phyloP scores from a whole-genome alignment of 2,113 vertebrate species.

The Coptodon rendalli region DNA sequence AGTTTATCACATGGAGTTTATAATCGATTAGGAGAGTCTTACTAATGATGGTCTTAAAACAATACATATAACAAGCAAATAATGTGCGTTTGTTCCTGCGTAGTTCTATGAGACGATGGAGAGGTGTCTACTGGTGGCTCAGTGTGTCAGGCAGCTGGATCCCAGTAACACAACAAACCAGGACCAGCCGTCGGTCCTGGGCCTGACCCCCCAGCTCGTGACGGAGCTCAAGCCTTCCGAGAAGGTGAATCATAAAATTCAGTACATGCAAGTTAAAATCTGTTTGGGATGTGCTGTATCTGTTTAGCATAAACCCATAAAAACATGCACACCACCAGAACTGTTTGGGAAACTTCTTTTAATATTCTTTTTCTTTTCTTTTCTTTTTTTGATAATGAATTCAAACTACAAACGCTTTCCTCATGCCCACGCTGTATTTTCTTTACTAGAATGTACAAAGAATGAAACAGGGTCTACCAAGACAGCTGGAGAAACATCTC shows the following conservation, averaged over 20 bases:
- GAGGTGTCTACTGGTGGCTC: slow-evolving; percentile 73
- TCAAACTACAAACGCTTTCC: background rate
- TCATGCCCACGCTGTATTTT: background rate
- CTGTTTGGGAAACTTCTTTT: background rate
- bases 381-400: background rate
- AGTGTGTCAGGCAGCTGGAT: slow-evolving; percentile 69
- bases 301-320: accelerated
- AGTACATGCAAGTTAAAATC: background rate
- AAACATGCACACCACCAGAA: background rate
- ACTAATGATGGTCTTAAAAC: background rate
- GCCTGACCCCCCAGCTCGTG: slow-evolving; percentile 67
- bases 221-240: slow-evolving; percentile 71
- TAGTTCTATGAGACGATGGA: slow-evolving; percentile 79
- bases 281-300: accelerated
- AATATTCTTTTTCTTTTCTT: background rate
- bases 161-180: slow-evolving; percentile 31
- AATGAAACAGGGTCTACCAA: slow-evolving; percentile 71
- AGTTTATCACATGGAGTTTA: background rate
- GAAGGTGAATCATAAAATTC: slow-evolving; percentile 39
- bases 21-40: accelerated
- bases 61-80: background rate
- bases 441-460: slow-evolving; percentile 66
- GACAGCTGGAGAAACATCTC: slow-evolving; percentile 75
- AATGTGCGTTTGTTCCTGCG: accelerated
- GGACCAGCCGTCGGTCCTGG: slow-evolving; percentile 58